Evolutionary conservation across 1,140 invertebrate species (phyloP), one percentile per base, ranked within the genome.

Genomic region (Brachionus koreanus): DNA sequence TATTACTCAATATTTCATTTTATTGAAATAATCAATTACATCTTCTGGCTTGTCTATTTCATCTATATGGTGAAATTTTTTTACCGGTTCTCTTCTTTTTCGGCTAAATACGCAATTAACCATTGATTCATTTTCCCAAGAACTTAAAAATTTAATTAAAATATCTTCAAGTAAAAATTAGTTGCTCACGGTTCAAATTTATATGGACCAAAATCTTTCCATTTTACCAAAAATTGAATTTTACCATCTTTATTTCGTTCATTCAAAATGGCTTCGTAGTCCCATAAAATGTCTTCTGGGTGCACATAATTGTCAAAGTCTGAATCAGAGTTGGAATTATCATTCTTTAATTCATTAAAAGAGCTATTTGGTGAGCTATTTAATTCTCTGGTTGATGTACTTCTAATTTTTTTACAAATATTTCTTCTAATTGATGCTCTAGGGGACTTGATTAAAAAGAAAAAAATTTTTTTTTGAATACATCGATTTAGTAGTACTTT

Each of bases 261-360:
- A 69, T 69, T 39, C 16, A 69, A 39, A 16, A 69, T 69, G 6
- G 13, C 16, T 1, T 69, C 65, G 37, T 69, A 69, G 4, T 69
- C 65, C 65, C 65, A 69, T 37, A 69, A 39, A 39, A 69, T 69
- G 65, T 69, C 65, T 69, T 69, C 33, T 37, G 65, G 65, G 39
- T 69, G 65, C 9, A n/a, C 65, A 19, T 39, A 39, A 37, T 37
- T 39, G 6, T 39, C 13, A 2, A 19, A 33, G 19, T 67, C 33
- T 67, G 16, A 57, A 57, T 57, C 49, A 5, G 49, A 57, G 16
- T 19, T 57, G 7, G n/a, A 57, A 9, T 19, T 2, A 19, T 57
- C 5, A 3, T 57, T n/a, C 19, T 6, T 57, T 16, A 16, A 57
- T 25, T 57, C 49, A 57, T 57, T 57, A 2, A 16, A 57, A 0